Evolutionary conservation across 2,888 invertebrate species (phyloP), one percentile per base, ranked within the genome.

Genomic region (Cryptosula pallasiana): DNA sequence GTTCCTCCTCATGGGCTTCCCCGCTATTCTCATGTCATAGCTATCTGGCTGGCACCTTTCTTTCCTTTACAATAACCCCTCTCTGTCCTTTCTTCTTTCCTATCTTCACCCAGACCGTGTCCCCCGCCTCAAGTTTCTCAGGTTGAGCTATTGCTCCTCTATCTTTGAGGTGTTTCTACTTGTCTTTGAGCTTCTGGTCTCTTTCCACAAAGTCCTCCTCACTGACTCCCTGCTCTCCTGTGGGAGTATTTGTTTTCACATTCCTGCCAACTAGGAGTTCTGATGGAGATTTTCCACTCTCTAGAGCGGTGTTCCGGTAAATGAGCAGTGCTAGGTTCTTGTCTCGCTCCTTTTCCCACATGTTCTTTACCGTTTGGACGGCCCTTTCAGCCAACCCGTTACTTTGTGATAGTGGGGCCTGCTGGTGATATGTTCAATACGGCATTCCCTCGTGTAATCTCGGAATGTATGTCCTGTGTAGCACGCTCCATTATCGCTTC

Each of bases 341-440:
- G 35, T 76, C 72, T 25, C 69, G 69, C 20, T 69, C 71, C 34
- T 71, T 71, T 20, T 69, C 71, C 34, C 72, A 58, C 0, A 78
- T 29, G 9, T 36, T 35, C 57, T 78, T 78, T 0, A 74, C 71
- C 0, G 71, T 76, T 69, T 76, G 74, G 0, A 78, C 77, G 20
- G 72, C 72, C 32, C 55, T 71, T 45, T 77, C 77, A 3, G 75
- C 76, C 9, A 71, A 13, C 78, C 75, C 72, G 77, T 78, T 13
- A 73, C 72, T 55, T 76, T 72, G 20, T 75, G 75, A 57, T 74
- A 76, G 16, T 63, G 32, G 0, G 75, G 76, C 29, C 72, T 73
- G 16, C 73, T 74, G 25, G 76, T 76, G 2, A 73, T 27, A 70
- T 76, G 76, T 1, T 69, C n/a, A 72, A 77, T 74, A 34, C 73